These are phyloP conservation scores for Riparia riparia DNA, from an alignment of 2,113 vertebrate species.

Conservation along the genomic window DNA sequence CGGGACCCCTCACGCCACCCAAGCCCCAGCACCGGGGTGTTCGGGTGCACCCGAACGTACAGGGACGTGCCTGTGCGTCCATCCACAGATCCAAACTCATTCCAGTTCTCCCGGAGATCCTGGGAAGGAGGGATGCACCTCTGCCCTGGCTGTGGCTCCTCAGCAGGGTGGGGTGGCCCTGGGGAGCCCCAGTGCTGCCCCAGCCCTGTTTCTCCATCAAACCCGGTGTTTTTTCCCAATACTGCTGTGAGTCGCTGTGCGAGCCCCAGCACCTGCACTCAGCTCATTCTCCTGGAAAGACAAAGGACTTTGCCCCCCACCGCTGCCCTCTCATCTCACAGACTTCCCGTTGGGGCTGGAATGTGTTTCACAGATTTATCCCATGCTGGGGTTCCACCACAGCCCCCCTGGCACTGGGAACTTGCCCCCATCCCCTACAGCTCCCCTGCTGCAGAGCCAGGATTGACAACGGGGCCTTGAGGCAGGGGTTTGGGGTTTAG, in stretches of 20 bases:
- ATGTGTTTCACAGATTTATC: background rate
- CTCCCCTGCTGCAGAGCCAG: background rate
- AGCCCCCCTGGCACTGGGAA: background rate
- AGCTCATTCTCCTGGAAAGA: background rate
- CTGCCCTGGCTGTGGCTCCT: background rate
- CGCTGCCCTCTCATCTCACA: rapidly evolving
- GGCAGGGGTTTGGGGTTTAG: too few species aligned
- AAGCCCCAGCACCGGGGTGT: rapidly evolving
- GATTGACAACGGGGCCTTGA: background rate
- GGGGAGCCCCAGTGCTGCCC: background rate
- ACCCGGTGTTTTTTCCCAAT: background rate
- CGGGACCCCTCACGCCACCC: rapidly evolving
- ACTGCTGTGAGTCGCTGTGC: background rate
- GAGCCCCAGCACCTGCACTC: background rate
- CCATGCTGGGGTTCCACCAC: background rate
- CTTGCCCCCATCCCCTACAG: background rate
- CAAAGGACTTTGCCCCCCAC: background rate
- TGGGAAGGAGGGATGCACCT: background rate
- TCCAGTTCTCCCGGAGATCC: rapidly evolving
- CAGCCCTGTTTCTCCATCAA: background rate
- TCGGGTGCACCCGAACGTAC: rapidly evolving
- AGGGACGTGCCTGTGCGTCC: rapidly evolving
- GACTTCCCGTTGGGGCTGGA: background rate
- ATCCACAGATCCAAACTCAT: rapidly evolving
- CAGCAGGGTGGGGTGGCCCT: background rate